Percentiles rank a stretch among this genome's conserved stretches.
Conservation (phyloP, 2,888 invertebrate genomes). For the Melieria crassipennis region DNA sequence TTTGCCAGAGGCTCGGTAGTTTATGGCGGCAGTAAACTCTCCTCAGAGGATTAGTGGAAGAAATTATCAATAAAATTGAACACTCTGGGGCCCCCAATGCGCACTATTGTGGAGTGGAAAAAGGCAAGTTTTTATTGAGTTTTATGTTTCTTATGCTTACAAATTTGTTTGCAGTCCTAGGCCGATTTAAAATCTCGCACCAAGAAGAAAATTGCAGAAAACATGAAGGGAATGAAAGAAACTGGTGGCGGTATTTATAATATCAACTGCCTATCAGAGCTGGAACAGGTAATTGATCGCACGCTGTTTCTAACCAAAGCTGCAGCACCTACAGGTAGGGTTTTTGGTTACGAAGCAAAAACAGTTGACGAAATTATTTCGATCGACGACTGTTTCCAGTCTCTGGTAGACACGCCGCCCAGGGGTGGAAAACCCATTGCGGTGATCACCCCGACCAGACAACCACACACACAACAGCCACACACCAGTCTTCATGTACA, state of each 20-base stretch:
- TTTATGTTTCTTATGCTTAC: too few relatives aligned
- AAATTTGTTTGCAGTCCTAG: too few relatives aligned
- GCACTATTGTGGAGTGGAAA: slow-evolving; percentile 22
- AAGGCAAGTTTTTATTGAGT: slow-evolving; percentile 8
- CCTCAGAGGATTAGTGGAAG: slow-evolving; percentile 19
- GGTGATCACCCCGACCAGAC: too few relatives aligned
- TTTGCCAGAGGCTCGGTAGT: slow-evolving; percentile 11
- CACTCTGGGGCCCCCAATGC: too few relatives aligned
- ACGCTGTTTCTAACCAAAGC: background rate
- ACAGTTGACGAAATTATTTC: too few relatives aligned
- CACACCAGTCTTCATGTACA: background rate
- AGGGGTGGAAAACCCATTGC: too few relatives aligned
- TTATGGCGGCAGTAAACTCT: slow-evolving; percentile 15
- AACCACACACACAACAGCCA: too few relatives aligned
- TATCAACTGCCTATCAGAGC: slow-evolving; percentile 1
- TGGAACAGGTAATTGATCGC: slow-evolving; percentile 9
- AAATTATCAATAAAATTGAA: background rate
- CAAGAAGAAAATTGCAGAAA: slow-evolving; percentile 10
- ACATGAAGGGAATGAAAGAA: slow-evolving; percentile 1
- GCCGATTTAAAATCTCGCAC: background rate
- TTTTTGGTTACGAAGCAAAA: too few relatives aligned
- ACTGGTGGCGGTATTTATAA: slow-evolving; percentile 3
- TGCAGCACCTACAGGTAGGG: too few relatives aligned
- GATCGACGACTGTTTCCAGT: too few relatives aligned
- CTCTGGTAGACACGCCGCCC: too few relatives aligned